Evolutionary conservation across 2,113 vertebrate species (phyloP).

Genomic region (Mustelus asterias): DNA sequence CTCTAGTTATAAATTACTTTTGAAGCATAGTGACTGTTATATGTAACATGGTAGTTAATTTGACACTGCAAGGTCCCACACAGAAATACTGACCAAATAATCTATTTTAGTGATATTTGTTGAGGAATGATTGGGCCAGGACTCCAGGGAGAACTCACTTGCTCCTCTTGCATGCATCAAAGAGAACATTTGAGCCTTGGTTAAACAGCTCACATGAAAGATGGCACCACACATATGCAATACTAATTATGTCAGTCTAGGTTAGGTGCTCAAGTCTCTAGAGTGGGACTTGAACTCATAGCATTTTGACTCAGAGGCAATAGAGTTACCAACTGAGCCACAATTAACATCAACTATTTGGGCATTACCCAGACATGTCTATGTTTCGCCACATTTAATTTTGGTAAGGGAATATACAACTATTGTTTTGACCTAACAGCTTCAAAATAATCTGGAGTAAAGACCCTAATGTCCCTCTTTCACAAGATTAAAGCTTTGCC

Average conservation of each 20-base stretch:
- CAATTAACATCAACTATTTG: not conserved
- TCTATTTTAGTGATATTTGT: not conserved
- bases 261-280: not conserved
- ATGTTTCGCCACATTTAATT: too few species aligned
- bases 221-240: not conserved
- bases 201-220: not conserved
- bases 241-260: not conserved
- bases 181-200: not conserved
- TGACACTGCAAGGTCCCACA: not conserved
- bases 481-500: too few species aligned
- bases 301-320: not conserved
- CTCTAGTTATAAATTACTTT: too few species aligned
- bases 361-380: not conserved
- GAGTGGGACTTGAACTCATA: not conserved
- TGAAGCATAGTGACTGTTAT: too few species aligned
- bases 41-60: not conserved
- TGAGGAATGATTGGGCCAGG: not conserved
- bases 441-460: too few species aligned
- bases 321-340: not conserved
- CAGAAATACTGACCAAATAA: too few species aligned
- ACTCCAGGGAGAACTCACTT: not conserved
- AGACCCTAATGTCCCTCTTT: too few species aligned
- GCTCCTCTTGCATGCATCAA: not conserved
- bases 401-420: too few species aligned
- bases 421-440: too few species aligned